Conservation (phyloP, 2,113 vertebrate genomes). For the Passer domesticus region DNA sequence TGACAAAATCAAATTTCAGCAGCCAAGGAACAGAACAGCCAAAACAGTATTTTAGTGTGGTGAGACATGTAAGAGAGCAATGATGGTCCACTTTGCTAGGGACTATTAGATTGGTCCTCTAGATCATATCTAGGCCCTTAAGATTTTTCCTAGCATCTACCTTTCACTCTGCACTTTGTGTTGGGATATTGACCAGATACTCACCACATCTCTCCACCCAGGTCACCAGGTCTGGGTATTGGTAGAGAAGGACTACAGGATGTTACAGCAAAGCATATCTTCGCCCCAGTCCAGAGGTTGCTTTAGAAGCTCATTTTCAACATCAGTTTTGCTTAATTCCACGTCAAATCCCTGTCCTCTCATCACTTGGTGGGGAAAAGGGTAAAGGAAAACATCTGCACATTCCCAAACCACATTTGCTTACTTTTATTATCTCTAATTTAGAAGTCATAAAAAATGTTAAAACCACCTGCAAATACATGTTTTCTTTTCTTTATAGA, state of each 20-base stretch:
- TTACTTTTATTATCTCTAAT: neutral
- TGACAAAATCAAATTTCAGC: neutral
- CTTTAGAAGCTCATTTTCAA: neutral
- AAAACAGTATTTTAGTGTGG: neutral
- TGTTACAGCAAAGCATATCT: neutral
- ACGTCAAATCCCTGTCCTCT: neutral
- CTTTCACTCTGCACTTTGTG: neutral
- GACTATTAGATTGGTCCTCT: neutral
- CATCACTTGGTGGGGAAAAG: neutral
- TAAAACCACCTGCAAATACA: neutral
- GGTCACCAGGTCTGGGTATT: neutral
- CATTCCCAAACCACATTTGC: accelerated
- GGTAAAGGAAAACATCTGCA: neutral
- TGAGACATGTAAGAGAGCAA: neutral
- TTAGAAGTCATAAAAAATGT: neutral
- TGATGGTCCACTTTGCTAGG: neutral
- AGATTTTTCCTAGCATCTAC: neutral
- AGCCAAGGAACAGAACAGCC: neutral
- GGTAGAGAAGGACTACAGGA: neutral
- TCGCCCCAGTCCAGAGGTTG: neutral
- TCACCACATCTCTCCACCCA: neutral
- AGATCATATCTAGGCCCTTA: neutral
- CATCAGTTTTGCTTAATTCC: neutral
- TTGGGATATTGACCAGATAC: neutral
- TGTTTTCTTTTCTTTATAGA: neutral